A percentile compares a stretch with the other conserved stretches of the same genome.
phyloP scores from a whole-genome alignment of 2,113 vertebrate species.

The Merops nubicus region DNA sequence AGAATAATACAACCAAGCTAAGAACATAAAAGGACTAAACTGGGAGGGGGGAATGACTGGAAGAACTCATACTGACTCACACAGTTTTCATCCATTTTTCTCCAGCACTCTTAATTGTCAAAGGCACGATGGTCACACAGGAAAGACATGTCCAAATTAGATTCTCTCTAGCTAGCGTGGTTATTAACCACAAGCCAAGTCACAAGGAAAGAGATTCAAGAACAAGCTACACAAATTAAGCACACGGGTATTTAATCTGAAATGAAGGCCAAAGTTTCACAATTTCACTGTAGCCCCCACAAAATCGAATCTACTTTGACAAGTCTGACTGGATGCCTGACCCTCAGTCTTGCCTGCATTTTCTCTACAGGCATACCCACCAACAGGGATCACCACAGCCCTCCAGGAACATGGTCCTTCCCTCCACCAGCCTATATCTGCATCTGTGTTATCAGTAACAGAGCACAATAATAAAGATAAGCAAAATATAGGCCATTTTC shows the following conservation, averaged over 20 bases:
- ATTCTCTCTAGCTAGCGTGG: not conserved
- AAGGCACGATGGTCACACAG: not conserved
- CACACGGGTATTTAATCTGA: not conserved
- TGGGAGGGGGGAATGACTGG: not conserved
- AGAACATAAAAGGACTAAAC: not conserved
- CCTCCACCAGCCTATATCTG: not conserved
- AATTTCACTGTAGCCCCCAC: not conserved
- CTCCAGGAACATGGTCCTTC: not conserved
- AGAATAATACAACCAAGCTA: not conserved
- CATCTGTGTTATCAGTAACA: not conserved
- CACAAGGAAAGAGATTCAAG: not conserved
- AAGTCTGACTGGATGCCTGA: accelerated
- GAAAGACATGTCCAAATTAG: not conserved
- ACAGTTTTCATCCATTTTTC: not conserved
- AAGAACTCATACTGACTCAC: not conserved
- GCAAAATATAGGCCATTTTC: not conserved
- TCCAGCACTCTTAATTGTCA: not conserved
- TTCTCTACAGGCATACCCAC: not conserved
- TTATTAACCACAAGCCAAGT: not conserved
- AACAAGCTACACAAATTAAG: not conserved
- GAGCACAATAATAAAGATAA: not conserved
- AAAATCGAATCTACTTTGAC: not conserved
- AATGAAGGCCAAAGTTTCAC: not conserved
- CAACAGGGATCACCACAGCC: not conserved
- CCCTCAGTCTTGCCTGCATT: not conserved